phyloP scores from a whole-genome alignment of 2,113 vertebrate genomes.

The Gymnobelideus leadbeateri region DNA sequence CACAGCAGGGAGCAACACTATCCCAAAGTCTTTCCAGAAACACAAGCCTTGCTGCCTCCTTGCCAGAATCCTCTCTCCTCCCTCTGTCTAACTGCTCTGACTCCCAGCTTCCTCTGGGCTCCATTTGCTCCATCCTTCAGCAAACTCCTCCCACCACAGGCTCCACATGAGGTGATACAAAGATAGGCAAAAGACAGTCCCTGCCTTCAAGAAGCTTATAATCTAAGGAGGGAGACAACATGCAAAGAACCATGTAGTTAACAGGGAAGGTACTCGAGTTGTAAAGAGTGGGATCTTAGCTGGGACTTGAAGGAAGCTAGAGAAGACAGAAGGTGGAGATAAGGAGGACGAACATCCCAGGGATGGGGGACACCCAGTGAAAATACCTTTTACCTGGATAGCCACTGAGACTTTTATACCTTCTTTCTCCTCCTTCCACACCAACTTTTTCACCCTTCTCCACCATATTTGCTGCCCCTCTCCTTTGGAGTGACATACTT shows the following conservation, averaged over 20 bases:
- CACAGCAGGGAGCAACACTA: no score
- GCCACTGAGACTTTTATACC: neutral
- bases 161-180: neutral
- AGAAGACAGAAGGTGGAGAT: no score
- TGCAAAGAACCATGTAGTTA: neutral
- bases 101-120: no score
- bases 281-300: neutral
- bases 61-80: no score
- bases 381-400: neutral
- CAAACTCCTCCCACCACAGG: no score
- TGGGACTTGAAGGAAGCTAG: neutral
- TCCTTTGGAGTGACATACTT: neutral
- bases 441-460: neutral
- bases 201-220: neutral
- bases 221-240: neutral
- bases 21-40: no score
- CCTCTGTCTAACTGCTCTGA: no score
- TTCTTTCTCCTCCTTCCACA: neutral
- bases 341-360: neutral
- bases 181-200: neutral
- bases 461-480: neutral
- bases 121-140: no score
- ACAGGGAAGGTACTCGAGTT: neutral
- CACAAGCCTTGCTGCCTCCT: no score
- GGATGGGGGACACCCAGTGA: neutral